A percentile compares a stretch with the other conserved stretches of the same genome.
These are phyloP conservation scores for Pachyrhynchus sulphureomaculatus DNA, from an alignment of 1,140 invertebrate genomes.

Conservation along the genomic window DNA sequence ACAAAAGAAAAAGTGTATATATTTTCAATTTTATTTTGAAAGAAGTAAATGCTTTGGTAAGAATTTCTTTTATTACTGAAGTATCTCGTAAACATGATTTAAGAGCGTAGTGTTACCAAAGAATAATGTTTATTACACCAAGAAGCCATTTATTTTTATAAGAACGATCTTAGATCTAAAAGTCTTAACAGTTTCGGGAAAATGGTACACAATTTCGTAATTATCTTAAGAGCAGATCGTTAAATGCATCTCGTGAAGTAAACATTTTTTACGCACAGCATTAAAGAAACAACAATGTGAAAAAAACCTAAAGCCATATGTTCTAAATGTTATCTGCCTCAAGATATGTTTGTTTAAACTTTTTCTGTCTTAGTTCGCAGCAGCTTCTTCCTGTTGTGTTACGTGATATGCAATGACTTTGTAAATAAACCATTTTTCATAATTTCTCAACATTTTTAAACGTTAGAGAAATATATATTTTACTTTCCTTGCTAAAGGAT, in stretches of 20 bases:
- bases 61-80: too few species aligned
- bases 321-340: neutral
- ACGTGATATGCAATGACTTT: neutral
- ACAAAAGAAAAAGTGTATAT: too few species aligned
- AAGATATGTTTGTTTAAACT: neutral
- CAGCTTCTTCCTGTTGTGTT: neutral
- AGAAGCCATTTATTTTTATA: slow-evolving; percentile 4
- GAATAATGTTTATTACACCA: neutral
- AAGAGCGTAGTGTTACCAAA: too few species aligned
- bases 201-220: slow-evolving; percentile 4
- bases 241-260: neutral
- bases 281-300: neutral
- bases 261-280: neutral
- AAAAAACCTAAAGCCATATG: neutral
- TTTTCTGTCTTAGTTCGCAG: neutral
- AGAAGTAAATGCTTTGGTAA: too few species aligned
- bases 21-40: too few species aligned
- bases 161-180: too few species aligned
- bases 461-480: too few species aligned
- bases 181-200: slow-evolving; percentile 4
- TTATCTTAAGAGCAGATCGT: slow-evolving; percentile 2
- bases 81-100: too few species aligned
- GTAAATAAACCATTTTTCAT: too few species aligned
- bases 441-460: too few species aligned
- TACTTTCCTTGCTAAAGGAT: too few species aligned